Evolutionary conservation across 2,888 invertebrate genomes (phyloP), one percentile per base, ranked within the genome.

Genomic region (Tethea ocularis): DNA sequence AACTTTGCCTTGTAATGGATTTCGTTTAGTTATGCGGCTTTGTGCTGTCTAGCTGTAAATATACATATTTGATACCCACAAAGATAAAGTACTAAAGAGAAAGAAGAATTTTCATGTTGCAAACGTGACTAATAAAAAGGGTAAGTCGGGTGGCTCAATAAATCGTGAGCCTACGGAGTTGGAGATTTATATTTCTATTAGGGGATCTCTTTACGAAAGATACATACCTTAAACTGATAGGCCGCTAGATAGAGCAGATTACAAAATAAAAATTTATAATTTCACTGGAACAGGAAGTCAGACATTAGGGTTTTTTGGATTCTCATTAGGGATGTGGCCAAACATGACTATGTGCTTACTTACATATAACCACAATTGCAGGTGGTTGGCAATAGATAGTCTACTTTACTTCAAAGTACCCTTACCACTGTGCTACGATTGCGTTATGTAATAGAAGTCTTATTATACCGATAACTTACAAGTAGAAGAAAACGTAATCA

Each of bases 151-250:
- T 77, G 71, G 78, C 78, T 82, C 82, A 75, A 88, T 89, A 88
- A 88, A 89, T 89, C 80, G 79, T 74, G 71, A 68, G 77, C 74
- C 78, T 78, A 74, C 75, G 72, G 78, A 78, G 74, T 80, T 77
- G 72, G 74, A 86, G 87, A 89, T 88, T 88, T 89, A 88, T 88
- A 84, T 88, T 88, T 89, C 86, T 87, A 85, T 88, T 87, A 88
- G 72, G 61, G 71, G 70, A 61, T 74, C 71, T 75, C 73, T 72
- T 72, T 69, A 69, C 69, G 64, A 65, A 76, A 75, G 67, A 75
- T 76, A 72, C 72, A 75, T 76, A 72, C 72, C 61, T 64, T 62
- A 61, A 54, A 20, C 54, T 22, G 54, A 54, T 54, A 54, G 22
- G 4, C 36, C 10, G 10, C 10, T 33, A 20, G 54, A 54, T 15